phyloP scores from a whole-genome alignment of 2,888 invertebrate genomes.

The Mesodorylaimus sp. region DNA sequence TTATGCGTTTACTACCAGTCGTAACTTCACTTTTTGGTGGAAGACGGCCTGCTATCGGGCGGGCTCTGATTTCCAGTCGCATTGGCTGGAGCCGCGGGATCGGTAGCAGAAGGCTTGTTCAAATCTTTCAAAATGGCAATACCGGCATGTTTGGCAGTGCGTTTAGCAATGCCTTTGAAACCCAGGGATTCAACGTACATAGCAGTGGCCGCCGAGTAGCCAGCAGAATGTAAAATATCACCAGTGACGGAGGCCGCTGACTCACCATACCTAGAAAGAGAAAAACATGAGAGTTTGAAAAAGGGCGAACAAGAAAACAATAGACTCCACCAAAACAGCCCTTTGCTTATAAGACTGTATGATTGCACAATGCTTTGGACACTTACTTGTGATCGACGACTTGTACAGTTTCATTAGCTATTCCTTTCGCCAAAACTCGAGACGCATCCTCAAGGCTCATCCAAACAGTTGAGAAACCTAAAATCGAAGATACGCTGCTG shows the following conservation, averaged over 20 bases:
- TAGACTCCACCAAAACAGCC: neutral
- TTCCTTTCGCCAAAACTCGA: slow-evolving; percentile 40
- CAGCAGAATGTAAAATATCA: slow-evolving; percentile 48
- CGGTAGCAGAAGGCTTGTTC: too few species aligned
- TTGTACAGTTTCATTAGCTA: slow-evolving; percentile 53
- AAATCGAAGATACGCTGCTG: slow-evolving; percentile 10
- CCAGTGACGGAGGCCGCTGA: slow-evolving; percentile 47
- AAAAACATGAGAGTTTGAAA: neutral
- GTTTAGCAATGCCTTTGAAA: slow-evolving; percentile 47
- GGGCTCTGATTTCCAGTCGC: too few species aligned
- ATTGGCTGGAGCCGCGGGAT: too few species aligned
- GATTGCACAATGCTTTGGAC: too few species aligned
- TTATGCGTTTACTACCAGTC: too few species aligned
- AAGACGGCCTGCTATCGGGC: too few species aligned
- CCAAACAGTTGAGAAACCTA: slow-evolving; percentile 50
- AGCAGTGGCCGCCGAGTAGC: slow-evolving; percentile 48
- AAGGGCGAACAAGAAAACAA: neutral
- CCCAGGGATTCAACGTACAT: slow-evolving; percentile 47
- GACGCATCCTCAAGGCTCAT: slow-evolving; percentile 52
- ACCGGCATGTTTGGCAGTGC: slow-evolving; percentile 45
- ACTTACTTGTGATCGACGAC: slow-evolving; percentile 53
- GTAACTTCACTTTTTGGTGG: too few species aligned
- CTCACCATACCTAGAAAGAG: slow-evolving; percentile 44
- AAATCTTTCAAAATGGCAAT: slow-evolving; percentile 39
- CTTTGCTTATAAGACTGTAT: too few species aligned